Percentiles rank a stretch among this genome's conserved stretches.
Conservation (phyloP, 2,888 invertebrate genomes). For the Gasteruption jaculator region DNA sequence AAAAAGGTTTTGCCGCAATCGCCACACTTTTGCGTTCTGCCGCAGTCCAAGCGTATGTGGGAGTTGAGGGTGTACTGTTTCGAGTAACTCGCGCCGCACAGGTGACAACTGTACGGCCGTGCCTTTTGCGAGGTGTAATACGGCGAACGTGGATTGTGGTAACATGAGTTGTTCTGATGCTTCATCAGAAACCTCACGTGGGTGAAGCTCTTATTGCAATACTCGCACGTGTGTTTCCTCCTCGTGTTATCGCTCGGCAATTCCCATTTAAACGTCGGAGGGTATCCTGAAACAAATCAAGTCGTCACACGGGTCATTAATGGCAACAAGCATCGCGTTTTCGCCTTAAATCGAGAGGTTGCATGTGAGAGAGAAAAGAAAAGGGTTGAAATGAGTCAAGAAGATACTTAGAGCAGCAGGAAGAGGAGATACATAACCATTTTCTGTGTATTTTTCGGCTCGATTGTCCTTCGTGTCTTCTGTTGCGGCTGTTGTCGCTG, state of each 20-base stretch:
- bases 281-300: slow-evolving; percentile 17
- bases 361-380: too few species aligned
- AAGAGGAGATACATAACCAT: too few species aligned
- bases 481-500: too few species aligned
- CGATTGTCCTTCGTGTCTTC: too few species aligned
- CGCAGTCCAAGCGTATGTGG: slow-evolving; percentile 36
- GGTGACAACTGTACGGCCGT: slow-evolving; percentile 32
- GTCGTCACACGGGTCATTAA: too few species aligned
- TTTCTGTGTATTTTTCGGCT: too few species aligned
- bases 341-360: too few species aligned
- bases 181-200: slow-evolving; percentile 25
- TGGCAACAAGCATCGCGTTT: too few species aligned
- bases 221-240: slow-evolving; percentile 29
- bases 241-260: slow-evolving; percentile 21
- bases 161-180: slow-evolving; percentile 28
- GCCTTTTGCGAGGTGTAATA: slow-evolving; percentile 27
- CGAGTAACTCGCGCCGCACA: slow-evolving; percentile 37
- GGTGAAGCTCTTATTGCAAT: slow-evolving; percentile 30
- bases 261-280: too few species aligned
- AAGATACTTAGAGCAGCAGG: too few species aligned
- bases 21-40: slow-evolving; percentile 31
- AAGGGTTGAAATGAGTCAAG: too few species aligned
- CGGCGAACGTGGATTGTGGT: slow-evolving; percentile 27
- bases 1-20: slow-evolving; percentile 31
- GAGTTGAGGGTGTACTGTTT: slow-evolving; percentile 34